These are phyloP conservation scores for Lepus americanus DNA, from an alignment of 2,113 vertebrate genomes.

Conservation along the genomic window DNA sequence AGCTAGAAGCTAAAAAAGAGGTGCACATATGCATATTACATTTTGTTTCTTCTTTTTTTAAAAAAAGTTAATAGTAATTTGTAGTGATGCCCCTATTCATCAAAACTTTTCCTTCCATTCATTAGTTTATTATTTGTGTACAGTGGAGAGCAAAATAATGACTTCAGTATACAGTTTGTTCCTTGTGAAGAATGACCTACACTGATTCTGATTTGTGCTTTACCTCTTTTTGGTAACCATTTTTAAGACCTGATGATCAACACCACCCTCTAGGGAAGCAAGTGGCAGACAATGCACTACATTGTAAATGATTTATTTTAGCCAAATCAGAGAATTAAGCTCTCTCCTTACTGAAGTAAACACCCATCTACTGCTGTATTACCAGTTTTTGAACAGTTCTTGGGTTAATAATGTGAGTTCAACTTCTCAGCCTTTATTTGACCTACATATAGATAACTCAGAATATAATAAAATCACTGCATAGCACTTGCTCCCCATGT, in stretches of 20 bases:
- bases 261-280: slow-evolving; percentile 55
- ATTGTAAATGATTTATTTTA: slow-evolving; percentile 65
- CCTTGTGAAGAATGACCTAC: slow-evolving; percentile 61
- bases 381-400: not conserved
- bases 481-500: not conserved
- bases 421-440: slow-evolving; percentile 55
- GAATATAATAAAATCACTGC: slow-evolving; percentile 47
- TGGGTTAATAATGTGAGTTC: slow-evolving; percentile 54
- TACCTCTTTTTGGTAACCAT: slow-evolving; percentile 62
- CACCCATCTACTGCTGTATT: not conserved
- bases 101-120: slow-evolving; percentile 61
- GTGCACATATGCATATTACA: not conserved
- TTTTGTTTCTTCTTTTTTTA: slow-evolving; percentile 10
- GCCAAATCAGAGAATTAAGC: slow-evolving; percentile 68
- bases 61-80: slow-evolving; percentile 60
- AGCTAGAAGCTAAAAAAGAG: slow-evolving; percentile 31
- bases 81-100: slow-evolving; percentile 60
- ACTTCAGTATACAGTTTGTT: slow-evolving; percentile 57
- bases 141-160: slow-evolving; percentile 58
- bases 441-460: slow-evolving; percentile 25
- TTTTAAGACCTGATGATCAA: slow-evolving; percentile 68
- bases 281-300: slow-evolving; percentile 56
- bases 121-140: slow-evolving; percentile 60
- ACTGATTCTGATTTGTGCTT: slow-evolving; percentile 62
- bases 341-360: slow-evolving; percentile 49